These are phyloP conservation scores for Papilio xuthus DNA, from an alignment of 1,140 invertebrate species.

Conservation along the genomic window DNA sequence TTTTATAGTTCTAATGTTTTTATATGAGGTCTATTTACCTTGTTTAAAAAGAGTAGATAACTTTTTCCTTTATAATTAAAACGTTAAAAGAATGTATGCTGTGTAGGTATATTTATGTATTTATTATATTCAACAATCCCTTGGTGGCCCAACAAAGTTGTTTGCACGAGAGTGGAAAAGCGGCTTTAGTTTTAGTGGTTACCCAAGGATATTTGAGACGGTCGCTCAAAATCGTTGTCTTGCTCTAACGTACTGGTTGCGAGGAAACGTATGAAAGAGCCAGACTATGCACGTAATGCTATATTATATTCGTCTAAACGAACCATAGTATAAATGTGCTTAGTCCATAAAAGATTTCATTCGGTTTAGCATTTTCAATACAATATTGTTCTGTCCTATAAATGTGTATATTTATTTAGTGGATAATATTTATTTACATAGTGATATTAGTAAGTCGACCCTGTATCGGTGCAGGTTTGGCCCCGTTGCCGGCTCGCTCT, in stretches of 20 bases:
- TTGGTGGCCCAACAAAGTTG: neutral
- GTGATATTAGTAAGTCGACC: neutral
- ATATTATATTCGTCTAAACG: constrained; percentile 10
- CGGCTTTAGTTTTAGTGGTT: constrained; percentile 34
- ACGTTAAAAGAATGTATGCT: neutral
- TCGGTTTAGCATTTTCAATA: constrained; percentile 19
- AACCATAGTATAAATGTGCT: constrained; percentile 14
- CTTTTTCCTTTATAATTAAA: too few relatives aligned
- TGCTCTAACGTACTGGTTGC: neutral
- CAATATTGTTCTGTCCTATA: neutral
- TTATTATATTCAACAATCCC: neutral
- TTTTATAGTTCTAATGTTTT: too few relatives aligned
- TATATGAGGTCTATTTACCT: too few relatives aligned
- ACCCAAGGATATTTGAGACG: constrained; percentile 34
- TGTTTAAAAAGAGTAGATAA: too few relatives aligned
- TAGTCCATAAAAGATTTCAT: constrained; percentile 24
- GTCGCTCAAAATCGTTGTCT: constrained; percentile 18
- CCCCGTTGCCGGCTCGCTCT: constrained; percentile 1
- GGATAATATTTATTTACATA: neutral
- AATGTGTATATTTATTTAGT: neutral
- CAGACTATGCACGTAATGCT: neutral
- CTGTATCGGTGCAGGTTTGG: neutral
- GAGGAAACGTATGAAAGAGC: neutral
- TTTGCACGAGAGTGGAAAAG: constrained; percentile 29
- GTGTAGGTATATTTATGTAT: neutral